phyloP scores from a whole-genome alignment of 1,140 invertebrate genomes.

The Eueides isabella region DNA sequence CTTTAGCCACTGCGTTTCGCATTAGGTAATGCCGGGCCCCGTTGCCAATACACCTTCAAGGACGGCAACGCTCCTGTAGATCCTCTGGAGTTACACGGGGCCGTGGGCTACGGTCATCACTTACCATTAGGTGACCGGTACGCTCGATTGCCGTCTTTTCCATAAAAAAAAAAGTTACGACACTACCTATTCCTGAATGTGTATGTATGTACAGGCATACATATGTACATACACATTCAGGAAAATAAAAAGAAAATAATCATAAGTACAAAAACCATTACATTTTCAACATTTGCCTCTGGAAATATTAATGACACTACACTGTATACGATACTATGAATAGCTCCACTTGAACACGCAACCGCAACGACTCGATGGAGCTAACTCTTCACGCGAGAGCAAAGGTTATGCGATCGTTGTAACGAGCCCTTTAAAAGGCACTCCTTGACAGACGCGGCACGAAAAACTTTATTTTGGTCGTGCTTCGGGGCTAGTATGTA shows the following conservation, averaged over 20 bases:
- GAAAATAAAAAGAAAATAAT: not conserved
- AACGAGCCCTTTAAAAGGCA: conserved; percentile 34
- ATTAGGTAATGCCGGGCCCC: too few species aligned
- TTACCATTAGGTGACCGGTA: too few species aligned
- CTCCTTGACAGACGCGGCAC: conserved; percentile 9
- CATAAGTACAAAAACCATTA: not conserved
- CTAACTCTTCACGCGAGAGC: conserved; percentile 29
- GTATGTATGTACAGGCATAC: too few species aligned
- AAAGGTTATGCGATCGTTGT: conserved; percentile 29
- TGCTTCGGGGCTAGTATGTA: not conserved
- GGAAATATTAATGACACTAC: conserved; percentile 1
- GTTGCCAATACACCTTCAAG: too few species aligned
- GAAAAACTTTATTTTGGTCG: conserved; percentile 14
- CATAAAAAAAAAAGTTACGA: too few species aligned
- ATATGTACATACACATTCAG: too few species aligned
- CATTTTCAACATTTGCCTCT: not conserved
- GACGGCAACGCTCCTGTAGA: too few species aligned
- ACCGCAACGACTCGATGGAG: conserved; percentile 24
- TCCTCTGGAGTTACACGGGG: too few species aligned
- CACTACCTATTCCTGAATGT: too few species aligned
- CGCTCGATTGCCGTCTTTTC: too few species aligned
- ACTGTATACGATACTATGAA: conserved; percentile 11
- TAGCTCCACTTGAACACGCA: conserved; percentile 26
- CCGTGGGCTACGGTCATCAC: too few species aligned
- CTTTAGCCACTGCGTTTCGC: too few species aligned